Conservation (phyloP, 2,888 invertebrate genomes). For the Schizotus pectinicornis region DNA sequence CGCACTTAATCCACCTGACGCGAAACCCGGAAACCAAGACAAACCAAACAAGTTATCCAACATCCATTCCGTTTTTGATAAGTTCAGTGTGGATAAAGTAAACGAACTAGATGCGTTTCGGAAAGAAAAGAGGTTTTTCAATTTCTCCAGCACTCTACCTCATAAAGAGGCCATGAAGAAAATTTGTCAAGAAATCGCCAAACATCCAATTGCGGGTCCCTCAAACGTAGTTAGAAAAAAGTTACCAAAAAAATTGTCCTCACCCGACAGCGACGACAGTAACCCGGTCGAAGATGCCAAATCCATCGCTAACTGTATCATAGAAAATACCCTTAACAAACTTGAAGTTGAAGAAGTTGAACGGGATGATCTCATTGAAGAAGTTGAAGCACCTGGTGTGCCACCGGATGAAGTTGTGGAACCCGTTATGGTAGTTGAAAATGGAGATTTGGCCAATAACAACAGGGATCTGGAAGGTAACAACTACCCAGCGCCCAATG, state of each 20-base stretch:
- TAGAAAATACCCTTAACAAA: constrained; percentile 49
- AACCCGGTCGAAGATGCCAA: constrained; percentile 44
- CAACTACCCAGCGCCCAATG: constrained; percentile 53
- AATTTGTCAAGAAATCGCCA: constrained; percentile 23
- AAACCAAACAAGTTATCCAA: constrained; percentile 18
- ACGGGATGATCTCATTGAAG: constrained; percentile 8
- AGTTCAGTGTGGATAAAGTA: constrained; percentile 34
- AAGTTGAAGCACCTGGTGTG: constrained; percentile 2
- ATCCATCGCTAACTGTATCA: constrained; percentile 48
- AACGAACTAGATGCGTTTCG: constrained; percentile 45
- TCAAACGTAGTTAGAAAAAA: constrained; percentile 38
- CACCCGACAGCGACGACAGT: constrained; percentile 39
- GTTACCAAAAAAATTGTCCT: constrained; percentile 35
- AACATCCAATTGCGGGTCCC: constrained; percentile 37
- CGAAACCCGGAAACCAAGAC: constrained; percentile 11
- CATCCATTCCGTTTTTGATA: constrained; percentile 20
- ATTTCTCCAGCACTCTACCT: constrained; percentile 18
- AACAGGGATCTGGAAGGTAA: constrained; percentile 62
- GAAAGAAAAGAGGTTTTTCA: constrained; percentile 20
- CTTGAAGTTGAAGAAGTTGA: constrained; percentile 36
- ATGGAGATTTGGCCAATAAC: constrained; percentile 63
- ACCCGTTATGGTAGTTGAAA: constrained; percentile 54
- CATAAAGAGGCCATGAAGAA: constrained; percentile 22
- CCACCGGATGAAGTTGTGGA: constrained; percentile 2
- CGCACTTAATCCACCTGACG: constrained; percentile 31